phyloP scores from a whole-genome alignment of 1,140 invertebrate genomes.

The Ylistrum balloti region DNA sequence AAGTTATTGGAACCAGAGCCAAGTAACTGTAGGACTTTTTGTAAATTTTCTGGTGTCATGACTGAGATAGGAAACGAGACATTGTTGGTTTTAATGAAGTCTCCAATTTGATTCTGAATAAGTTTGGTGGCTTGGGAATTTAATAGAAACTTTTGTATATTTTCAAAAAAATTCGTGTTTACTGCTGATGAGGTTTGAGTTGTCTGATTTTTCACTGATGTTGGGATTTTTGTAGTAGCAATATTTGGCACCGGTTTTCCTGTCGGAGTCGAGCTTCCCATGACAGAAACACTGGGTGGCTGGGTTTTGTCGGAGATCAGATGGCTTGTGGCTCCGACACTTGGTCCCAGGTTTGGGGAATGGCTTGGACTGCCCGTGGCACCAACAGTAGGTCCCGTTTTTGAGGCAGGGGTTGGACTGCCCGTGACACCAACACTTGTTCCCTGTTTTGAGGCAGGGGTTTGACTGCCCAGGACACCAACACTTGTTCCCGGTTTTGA shows the following conservation, averaged over 20 bases:
- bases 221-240: no score
- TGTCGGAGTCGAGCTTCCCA: no score
- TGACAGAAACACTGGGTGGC: no score
- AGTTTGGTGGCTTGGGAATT: neutral
- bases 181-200: neutral
- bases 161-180: neutral
- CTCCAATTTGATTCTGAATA: slow-evolving; percentile 2
- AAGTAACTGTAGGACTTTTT: slow-evolving; percentile 5
- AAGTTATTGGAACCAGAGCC: neutral
- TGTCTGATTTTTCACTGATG: no score
- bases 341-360: no score
- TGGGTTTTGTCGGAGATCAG: neutral
- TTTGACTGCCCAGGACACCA: no score
- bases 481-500: no score
- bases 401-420: neutral
- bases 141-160: neutral
- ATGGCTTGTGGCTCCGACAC: neutral
- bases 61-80: neutral
- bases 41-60: neutral
- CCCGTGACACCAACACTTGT: no score
- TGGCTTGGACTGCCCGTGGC: neutral
- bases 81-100: slow-evolving; percentile 2
- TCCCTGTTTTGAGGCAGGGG: no score
- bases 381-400: no score
- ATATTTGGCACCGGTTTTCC: no score